Conservation (phyloP, 2,797 vertebrate genomes). For the Jordanella pulchra region DNA sequence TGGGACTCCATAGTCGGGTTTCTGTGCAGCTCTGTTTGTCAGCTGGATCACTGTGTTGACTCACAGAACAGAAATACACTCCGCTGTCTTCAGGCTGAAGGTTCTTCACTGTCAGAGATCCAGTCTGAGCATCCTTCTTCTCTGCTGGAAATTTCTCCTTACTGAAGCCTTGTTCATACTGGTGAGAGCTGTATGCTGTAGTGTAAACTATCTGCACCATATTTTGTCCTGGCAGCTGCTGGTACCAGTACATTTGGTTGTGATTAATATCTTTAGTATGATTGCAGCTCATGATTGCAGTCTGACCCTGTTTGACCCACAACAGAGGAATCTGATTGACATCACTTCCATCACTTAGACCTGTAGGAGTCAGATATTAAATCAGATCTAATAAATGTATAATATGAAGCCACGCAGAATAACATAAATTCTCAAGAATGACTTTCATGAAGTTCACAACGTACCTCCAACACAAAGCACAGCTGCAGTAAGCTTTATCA, state of each 20-base stretch:
- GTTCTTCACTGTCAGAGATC: slow-evolving; percentile 42
- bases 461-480: not conserved
- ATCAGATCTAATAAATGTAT: not conserved
- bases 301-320: not conserved
- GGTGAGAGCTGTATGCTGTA: not conserved
- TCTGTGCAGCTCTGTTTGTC: slow-evolving; percentile 33
- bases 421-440: not conserved
- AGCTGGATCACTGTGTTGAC: slow-evolving; percentile 52
- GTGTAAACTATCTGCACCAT: slow-evolving; percentile 48
- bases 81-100: slow-evolving; percentile 37
- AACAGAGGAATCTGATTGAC: slow-evolving; percentile 41
- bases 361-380: not conserved
- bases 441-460: not conserved
- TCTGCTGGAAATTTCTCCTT: slow-evolving; percentile 22
- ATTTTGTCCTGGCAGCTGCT: slow-evolving; percentile 41
- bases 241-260: slow-evolving; percentile 64
- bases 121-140: slow-evolving; percentile 15
- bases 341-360: slow-evolving; percentile 10
- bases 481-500: not conserved
- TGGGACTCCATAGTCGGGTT: slow-evolving; percentile 1
- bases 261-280: slow-evolving; percentile 3
- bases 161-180: slow-evolving; percentile 33
- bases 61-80: slow-evolving; percentile 48
- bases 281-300: slow-evolving; percentile 6
- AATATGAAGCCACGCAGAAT: too few relatives aligned